These are phyloP conservation scores for Apodemia zela DNA, from an alignment of 2,888 invertebrate genomes.

Conservation along the genomic window DNA sequence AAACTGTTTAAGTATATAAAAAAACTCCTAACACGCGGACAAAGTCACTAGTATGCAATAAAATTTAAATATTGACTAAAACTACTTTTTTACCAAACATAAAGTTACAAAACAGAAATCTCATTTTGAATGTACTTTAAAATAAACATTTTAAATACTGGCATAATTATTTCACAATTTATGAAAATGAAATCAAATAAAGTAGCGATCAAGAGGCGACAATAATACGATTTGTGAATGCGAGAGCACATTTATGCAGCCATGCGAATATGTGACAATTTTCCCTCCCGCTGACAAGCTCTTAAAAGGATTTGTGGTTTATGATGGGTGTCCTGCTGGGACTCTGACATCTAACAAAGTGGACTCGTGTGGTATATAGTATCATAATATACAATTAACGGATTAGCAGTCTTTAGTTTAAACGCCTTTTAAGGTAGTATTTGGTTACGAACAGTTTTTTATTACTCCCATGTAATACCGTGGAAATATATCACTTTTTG, in stretches of 20 bases:
- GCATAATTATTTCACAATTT: background rate
- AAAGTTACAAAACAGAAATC: no score
- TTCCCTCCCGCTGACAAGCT: slow-evolving; percentile 45
- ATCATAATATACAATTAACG: slow-evolving; percentile 18
- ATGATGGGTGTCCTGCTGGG: slow-evolving; percentile 40
- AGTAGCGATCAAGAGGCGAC: background rate
- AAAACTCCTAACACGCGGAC: no score
- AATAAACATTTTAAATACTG: background rate
- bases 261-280: slow-evolving; percentile 26
- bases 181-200: background rate
- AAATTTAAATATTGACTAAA: no score
- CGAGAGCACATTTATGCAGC: slow-evolving; percentile 23
- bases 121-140: background rate
- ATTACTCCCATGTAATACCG: no score
- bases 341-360: slow-evolving; percentile 32
- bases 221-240: slow-evolving; percentile 18
- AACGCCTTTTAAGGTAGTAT: background rate
- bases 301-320: slow-evolving; percentile 50
- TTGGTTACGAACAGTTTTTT: background rate
- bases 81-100: no score
- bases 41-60: no score
- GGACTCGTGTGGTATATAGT: slow-evolving; percentile 33
- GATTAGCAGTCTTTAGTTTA: background rate
- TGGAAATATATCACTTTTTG: no score
- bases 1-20: no score